Evolutionary conservation across 2,888 invertebrate species (phyloP), one percentile per base, ranked within the genome.

Genomic region (Chrysodeixis includens): DNA sequence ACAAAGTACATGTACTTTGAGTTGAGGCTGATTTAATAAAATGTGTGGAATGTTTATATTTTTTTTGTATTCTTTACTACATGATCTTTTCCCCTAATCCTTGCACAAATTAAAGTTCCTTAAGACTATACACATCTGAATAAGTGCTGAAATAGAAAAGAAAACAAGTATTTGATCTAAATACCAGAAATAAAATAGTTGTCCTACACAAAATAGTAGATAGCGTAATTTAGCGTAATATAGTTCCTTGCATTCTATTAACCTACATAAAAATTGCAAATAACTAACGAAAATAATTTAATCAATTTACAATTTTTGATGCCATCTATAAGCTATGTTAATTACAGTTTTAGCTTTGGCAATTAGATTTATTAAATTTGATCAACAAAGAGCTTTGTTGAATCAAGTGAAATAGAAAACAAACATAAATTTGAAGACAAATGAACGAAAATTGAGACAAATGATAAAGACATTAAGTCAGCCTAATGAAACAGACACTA

Each of bases 11-110:
- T 81, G 81, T 86, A 86, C 85, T 89, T 87, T 89, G 88, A 86
- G 85, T 89, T 92, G 93, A 94, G 94, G 93, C 94, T 93, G 94
- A 94, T 91, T 87, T 88, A 92, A 92, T 90, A 91, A 93, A 85
- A 86, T 79, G 79, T 86, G 83, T 88, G 88, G 90, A 91, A 89
- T 88, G 83, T 87, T 88, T 53, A 49, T 63, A 59, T 35, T 68
- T 70, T 60, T 83, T 82, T 81, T 69, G 59, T 62, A 71, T 74
- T 60, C 9, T 32, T 52, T 35, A 40, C 51, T 49, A 16, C 14
- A 26, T 69, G 32, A 1, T 58, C 56, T 22, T 16, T 56, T 9
- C 22, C 18, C 40, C 7, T 46, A 0, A 18, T 16, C 7, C 9
- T 12, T 16, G 6, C n/a, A n/a, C 0, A n/a, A 40, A 1, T 1